phyloP scores from a whole-genome alignment of 64 coral and sea anemone genomes.

The Actinia tenebrosa region DNA sequence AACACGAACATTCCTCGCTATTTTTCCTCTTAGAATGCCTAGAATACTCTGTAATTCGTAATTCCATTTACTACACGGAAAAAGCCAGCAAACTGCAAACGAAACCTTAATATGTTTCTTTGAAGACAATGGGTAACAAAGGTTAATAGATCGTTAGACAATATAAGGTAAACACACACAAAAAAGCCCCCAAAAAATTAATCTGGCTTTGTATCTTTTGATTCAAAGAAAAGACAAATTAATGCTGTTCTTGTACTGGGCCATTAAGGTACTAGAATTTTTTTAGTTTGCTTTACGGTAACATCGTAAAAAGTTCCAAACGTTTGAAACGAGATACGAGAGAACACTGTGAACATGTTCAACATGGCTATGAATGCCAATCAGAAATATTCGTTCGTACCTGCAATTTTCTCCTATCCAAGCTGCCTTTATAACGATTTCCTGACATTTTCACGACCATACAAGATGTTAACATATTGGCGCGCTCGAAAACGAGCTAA shows the following conservation, averaged over 20 bases:
- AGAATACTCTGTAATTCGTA: not conserved
- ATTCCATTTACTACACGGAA: not conserved
- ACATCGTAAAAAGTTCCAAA: not conserved
- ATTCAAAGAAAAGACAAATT: not conserved
- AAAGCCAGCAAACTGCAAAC: not conserved
- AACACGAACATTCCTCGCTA: not conserved
- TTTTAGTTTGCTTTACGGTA: not conserved
- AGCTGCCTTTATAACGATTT: conserved; percentile 2
- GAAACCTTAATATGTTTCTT: not conserved
- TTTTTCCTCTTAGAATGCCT: not conserved
- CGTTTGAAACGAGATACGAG: not conserved
- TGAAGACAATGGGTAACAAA: not conserved
- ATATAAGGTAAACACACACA: not conserved
- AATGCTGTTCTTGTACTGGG: not conserved
- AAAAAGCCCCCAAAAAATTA: not conserved
- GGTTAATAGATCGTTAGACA: not conserved
- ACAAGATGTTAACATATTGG: not conserved
- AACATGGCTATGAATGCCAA: not conserved
- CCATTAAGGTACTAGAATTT: not conserved
- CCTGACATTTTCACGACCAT: not conserved
- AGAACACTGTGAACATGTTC: not conserved
- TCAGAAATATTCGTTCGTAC: not conserved
- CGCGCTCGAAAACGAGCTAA: not conserved
- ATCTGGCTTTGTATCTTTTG: not conserved
- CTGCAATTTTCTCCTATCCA: not conserved